Percentiles rank a stretch among this genome's conserved stretches.
phyloP scores from a whole-genome alignment of 2,888 invertebrate genomes.

The Muschampia plurimacula region DNA sequence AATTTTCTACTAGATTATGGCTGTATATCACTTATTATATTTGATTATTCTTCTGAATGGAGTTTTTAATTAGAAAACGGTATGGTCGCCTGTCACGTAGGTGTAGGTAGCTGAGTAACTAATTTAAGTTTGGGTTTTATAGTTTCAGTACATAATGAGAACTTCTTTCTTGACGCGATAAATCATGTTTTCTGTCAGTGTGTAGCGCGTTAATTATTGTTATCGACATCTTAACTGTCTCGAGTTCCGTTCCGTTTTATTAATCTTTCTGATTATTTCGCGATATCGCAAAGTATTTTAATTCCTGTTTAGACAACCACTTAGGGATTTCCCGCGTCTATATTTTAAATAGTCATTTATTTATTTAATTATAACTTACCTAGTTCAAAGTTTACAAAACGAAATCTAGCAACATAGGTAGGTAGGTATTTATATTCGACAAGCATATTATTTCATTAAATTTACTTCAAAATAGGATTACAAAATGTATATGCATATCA shows the following conservation, averaged over 20 bases:
- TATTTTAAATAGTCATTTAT: neutral
- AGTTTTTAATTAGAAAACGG: constrained; percentile 50
- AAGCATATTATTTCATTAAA: neutral
- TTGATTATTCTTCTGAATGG: constrained; percentile 48
- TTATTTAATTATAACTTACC: neutral
- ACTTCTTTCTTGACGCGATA: constrained; percentile 36
- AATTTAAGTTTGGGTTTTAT: constrained; percentile 46
- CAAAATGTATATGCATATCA: constrained; percentile 21
- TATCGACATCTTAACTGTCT: constrained; percentile 32
- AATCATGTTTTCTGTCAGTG: constrained; percentile 39
- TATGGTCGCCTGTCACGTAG: constrained; percentile 36
- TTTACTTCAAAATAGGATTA: neutral
- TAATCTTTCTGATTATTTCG: constrained; percentile 34
- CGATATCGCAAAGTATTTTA: constrained; percentile 27
- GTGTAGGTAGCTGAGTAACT: constrained; percentile 34
- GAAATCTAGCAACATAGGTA: neutral
- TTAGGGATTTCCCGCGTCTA: neutral
- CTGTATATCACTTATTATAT: constrained; percentile 63
- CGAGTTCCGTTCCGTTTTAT: constrained; percentile 35
- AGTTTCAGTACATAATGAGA: constrained; percentile 46
- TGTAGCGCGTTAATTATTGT: constrained; percentile 35
- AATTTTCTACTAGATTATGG: constrained; percentile 78
- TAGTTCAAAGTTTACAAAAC: neutral
- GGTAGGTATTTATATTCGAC: neutral
- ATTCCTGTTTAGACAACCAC: neutral